Evolutionary conservation across 2,888 invertebrate genomes (phyloP).

Genomic region (Leptinotarsa peninsularis): DNA sequence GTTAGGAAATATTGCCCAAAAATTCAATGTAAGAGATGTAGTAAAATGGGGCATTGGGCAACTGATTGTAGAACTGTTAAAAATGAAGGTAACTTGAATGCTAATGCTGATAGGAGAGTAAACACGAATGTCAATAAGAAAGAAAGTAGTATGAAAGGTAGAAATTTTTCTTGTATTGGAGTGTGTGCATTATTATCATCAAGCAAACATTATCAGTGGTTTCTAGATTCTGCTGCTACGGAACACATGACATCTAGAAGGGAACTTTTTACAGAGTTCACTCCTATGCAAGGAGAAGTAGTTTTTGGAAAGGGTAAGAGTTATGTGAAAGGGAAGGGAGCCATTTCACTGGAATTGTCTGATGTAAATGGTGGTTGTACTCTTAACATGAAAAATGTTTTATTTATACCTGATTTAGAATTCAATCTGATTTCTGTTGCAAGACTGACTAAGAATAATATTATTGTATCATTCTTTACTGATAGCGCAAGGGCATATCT

Average conservation of each 20-base stretch:
- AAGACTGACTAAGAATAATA: not conserved
- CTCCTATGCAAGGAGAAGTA: not conserved
- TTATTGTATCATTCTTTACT: not conserved
- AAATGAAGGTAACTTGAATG: too few relatives aligned
- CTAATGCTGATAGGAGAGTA: too few relatives aligned
- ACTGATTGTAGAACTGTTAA: not conserved
- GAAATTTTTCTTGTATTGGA: not conserved
- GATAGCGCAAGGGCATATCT: not conserved
- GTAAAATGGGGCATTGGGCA: not conserved
- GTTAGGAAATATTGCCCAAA: not conserved
- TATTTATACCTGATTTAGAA: not conserved
- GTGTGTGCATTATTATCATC: not conserved
- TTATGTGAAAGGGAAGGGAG: not conserved
- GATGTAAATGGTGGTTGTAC: not conserved
- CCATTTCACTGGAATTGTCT: not conserved
- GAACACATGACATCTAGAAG: not conserved
- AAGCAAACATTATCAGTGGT: not conserved
- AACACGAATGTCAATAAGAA: not conserved
- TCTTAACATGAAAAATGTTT: not conserved
- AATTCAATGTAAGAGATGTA: not conserved
- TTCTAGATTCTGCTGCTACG: not conserved
- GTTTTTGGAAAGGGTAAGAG: not conserved
- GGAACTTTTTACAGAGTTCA: not conserved
- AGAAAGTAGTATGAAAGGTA: not conserved
- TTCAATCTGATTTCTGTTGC: not conserved